Base-by-base conservation (phyloP, 1,140 invertebrate species). In the Dryas iulia region DNA sequence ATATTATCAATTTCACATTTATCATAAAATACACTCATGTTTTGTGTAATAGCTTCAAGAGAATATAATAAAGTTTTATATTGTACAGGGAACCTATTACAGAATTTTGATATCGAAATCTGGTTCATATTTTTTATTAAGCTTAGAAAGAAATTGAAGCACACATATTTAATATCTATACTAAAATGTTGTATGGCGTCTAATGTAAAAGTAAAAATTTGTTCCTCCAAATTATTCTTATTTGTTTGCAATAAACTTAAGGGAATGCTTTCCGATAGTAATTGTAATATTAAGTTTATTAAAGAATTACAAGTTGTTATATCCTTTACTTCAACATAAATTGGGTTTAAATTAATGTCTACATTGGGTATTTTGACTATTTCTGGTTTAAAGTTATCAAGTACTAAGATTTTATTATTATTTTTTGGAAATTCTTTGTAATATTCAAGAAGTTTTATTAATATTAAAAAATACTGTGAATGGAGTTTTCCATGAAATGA, bases 321-420 rank as follows among this genome's bases (percentile, higher is more conserved):
- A 75, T 89, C 73, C 47, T 80, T 76, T 0, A 92, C 73, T 64
- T 70, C 67, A 5, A 92, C 84, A 83, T 75, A 83, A 59, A 92
- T 89, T 52, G 90, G 85, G 47, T 87, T 85, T 64, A 94, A 86
- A 75, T 93, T 87, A 11, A 94, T 73, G 62, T 91, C 81, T 8
- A 84, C 76, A 78, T 84, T 81, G 53, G 91, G 84, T 62, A 92
- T 87, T 52, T 83, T 68, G 61, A 87, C 79, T 74, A 89, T 67
- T 59, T 86, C 79, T 12, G 91, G 84, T 57, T 80, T 77, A 78
- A 94, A 94, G 61, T 92, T 81, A 57, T 92, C 73, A 52, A 93
- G 70, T 33, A 68, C 53, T 47, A 57, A 84, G 10, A 58, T 73
- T 65, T 61, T 52, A 66, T 24, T 71, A 4, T 12, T 67, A 33